Evolutionary conservation across 2,888 invertebrate genomes (phyloP), one percentile per base, ranked within the genome.

Genomic region (Alloplasta piceator): DNA sequence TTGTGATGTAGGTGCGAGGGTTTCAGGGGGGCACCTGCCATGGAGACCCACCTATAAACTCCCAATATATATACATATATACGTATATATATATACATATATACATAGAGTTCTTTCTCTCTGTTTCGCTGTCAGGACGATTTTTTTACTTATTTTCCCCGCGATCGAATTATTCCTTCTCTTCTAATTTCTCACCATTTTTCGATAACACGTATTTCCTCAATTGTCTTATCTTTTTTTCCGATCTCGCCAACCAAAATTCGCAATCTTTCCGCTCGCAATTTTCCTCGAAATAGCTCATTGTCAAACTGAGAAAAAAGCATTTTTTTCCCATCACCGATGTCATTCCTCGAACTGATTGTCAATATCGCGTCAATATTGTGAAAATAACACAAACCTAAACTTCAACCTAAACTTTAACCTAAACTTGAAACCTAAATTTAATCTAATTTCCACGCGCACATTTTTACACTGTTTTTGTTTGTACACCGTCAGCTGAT

Each of bases 1-100:
- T 88, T 87, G 86, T 87, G 84, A 85, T 80, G 82, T 52, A 16
- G 58, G 74, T 71, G 80, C 64, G 76, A 9, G 52, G 55, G 64
- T 43, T 16, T 46, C 52, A 36, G 56, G 39, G 80, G 82, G 83
- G 87, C 87, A 88, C 87, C 87, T 87, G 87, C 84, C 85, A 86
- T 85, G 80, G 85, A 74, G 64, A 74, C 64, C 64, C 73, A 74
- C 73, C 73, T 74, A 61, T 26, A 26, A 14, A 74, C 66, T 74
- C 39, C 43, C 9, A 52, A 46, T 26, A 52, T 26, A 26, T 26
- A 26, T 26, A 26, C 3, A 26, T 26, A 26, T 26, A 26, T 26
- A 26, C 3, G 3, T 26, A 26, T 26, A 52, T 26, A 26, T 26
- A 26, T 26, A 26, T 26, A 26, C 3, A 26, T 26, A 26, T 26